A percentile compares a stretch with the other conserved stretches of the same genome.
Evolutionary conservation across 2,113 vertebrate genomes (phyloP).

Genomic region (Sinocyclocheilus maitianheensis): DNA sequence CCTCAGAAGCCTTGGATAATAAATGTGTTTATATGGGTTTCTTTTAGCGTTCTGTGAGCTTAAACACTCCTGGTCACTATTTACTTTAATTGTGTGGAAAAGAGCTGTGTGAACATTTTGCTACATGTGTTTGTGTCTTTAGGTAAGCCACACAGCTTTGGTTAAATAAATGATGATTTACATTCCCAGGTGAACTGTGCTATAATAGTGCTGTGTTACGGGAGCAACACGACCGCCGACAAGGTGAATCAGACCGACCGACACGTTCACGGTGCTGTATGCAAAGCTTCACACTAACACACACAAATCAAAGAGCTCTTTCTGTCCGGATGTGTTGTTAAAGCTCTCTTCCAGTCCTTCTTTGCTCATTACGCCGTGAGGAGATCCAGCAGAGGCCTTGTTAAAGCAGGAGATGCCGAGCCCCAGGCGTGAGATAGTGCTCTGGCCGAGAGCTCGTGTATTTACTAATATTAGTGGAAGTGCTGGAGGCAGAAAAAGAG

Average conservation of each 20-base stretch:
- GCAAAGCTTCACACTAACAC: background rate
- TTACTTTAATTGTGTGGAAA: background rate
- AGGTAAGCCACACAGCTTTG: background rate
- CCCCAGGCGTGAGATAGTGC: slow-evolving; percentile 60
- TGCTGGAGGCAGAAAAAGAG: slow-evolving; percentile 67
- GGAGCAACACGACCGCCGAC: slow-evolving; percentile 1
- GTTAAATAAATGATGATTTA: background rate
- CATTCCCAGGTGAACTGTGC: slow-evolving; percentile 49
- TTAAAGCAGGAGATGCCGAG: slow-evolving; percentile 45
- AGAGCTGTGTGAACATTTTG: background rate
- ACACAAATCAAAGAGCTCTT: slow-evolving; percentile 31
- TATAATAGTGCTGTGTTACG: slow-evolving; percentile 45
- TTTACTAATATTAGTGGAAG: slow-evolving; percentile 74
- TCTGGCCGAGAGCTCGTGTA: slow-evolving; percentile 61
- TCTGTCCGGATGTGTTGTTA: background rate
- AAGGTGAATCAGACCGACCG: background rate
- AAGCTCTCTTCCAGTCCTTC: background rate
- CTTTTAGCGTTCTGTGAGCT: background rate
- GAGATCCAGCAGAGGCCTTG: slow-evolving; percentile 34
- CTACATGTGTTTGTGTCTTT: background rate
- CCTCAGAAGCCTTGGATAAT: background rate
- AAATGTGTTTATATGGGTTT: background rate
- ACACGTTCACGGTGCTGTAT: background rate
- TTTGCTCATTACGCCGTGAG: slow-evolving; percentile 32
- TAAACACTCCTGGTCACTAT: background rate